Percentiles rank a stretch among this genome's conserved stretches.
Conservation (phyloP, 2,797 vertebrate genomes). For the Margarornis squamiger region DNA sequence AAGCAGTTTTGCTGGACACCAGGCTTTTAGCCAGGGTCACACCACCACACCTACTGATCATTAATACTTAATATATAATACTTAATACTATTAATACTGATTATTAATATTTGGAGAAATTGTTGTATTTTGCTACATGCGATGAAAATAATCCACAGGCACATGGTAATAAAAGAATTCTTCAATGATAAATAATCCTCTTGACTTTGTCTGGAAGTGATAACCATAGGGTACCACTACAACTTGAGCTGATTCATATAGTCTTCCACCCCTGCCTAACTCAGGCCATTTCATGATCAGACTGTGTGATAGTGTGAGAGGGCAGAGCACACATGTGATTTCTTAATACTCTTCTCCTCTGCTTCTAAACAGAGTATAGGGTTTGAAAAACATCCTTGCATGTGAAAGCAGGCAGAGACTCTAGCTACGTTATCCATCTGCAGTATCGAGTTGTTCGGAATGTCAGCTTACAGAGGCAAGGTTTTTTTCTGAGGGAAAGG, state of each 20-base stretch:
- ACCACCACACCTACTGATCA: neutral
- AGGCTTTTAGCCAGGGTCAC: no score
- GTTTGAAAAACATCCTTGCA: neutral
- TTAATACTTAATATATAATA: neutral
- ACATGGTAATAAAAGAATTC: neutral
- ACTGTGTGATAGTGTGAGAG: neutral
- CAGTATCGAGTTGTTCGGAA: neutral
- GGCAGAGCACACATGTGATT: neutral
- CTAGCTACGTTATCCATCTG: neutral
- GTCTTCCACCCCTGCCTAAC: neutral
- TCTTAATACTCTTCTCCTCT: neutral
- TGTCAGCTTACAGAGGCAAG: neutral
- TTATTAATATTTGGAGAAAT: neutral
- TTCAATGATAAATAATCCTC: neutral
- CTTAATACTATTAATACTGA: neutral
- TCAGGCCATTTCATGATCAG: neutral
- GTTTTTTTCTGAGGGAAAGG: neutral
- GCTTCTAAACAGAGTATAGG: neutral
- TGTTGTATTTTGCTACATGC: neutral
- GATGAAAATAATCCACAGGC: neutral
- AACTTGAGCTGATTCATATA: neutral
- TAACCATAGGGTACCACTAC: neutral
- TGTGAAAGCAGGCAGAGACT: neutral
- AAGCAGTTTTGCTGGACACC: no score
- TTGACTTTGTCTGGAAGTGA: neutral